Conservation (phyloP, 2,797 vertebrate species). For the Pangasius djambal region DNA sequence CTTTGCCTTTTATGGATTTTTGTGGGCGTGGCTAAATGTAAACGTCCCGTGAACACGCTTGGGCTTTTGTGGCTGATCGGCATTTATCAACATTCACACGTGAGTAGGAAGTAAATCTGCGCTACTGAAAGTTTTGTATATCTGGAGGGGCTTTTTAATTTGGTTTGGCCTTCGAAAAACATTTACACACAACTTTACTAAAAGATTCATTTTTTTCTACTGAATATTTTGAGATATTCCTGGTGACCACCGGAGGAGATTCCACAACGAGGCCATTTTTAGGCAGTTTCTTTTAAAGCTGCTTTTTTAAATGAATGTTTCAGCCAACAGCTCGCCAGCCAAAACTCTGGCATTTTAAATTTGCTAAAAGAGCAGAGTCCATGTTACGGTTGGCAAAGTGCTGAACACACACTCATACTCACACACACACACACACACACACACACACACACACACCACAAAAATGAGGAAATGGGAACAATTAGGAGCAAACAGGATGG, state of each 20-base stretch:
- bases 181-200: background rate
- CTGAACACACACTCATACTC: slow-evolving; percentile 35
- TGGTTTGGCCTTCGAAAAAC: background rate
- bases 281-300: background rate
- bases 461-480: slow-evolving; percentile 69
- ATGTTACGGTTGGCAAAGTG: slow-evolving; percentile 15
- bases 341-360: slow-evolving; percentile 10
- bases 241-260: background rate
- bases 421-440: slow-evolving; percentile 35
- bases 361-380: slow-evolving; percentile 20
- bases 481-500: slow-evolving; percentile 74
- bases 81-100: background rate
- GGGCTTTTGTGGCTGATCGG: background rate
- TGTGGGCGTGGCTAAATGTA: background rate
- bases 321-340: background rate
- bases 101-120: background rate
- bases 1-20: background rate
- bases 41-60: background rate
- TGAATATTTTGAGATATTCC: background rate
- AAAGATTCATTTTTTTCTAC: background rate
- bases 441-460: slow-evolving; percentile 56
- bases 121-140: background rate
- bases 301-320: background rate
- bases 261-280: background rate
- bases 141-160: background rate